Conservation (phyloP, 2,888 invertebrate species). For the Agapostemon virescens region DNA sequence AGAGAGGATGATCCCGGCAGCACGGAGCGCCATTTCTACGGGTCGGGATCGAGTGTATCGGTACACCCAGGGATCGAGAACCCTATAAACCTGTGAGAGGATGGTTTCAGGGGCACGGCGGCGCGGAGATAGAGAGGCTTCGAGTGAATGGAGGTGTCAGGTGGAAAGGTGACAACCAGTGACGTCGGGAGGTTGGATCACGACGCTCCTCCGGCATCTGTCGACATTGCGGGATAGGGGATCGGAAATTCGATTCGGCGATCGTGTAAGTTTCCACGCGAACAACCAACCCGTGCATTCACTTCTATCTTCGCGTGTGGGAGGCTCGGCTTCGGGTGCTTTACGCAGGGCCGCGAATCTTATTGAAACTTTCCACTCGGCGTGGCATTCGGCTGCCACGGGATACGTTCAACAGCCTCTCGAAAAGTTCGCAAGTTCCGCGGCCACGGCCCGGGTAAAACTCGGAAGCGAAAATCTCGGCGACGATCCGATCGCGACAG, state of each 20-base stretch:
- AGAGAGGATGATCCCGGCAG: background rate
- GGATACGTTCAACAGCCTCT: background rate
- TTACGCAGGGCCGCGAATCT: constrained; percentile 59
- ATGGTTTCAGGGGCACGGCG: background rate
- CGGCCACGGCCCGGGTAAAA: constrained; percentile 21
- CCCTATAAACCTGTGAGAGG: constrained; percentile 37
- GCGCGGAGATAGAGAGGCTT: constrained; percentile 15
- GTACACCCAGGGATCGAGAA: constrained; percentile 16
- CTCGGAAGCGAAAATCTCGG: constrained; percentile 16
- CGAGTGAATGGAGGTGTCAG: constrained; percentile 40
- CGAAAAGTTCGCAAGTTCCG: constrained; percentile 28
- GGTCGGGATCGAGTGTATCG: constrained; percentile 23
- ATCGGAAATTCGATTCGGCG: constrained; percentile 64
- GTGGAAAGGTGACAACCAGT: constrained; percentile 45
- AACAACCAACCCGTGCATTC: constrained; percentile 46
- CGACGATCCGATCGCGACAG: constrained; percentile 44
- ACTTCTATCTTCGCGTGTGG: constrained; percentile 26
- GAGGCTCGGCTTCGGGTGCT: constrained; percentile 41
- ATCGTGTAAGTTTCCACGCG: constrained; percentile 63
- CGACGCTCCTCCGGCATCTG: constrained; percentile 12
- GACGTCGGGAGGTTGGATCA: constrained; percentile 34
- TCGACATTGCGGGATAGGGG: constrained; percentile 44
- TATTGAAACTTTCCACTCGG: constrained; percentile 65
- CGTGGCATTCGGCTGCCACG: constrained; percentile 36
- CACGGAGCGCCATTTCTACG: background rate